phyloP scores from a whole-genome alignment of 2,797 vertebrate genomes.

The Rhadinocentrus ornatus region DNA sequence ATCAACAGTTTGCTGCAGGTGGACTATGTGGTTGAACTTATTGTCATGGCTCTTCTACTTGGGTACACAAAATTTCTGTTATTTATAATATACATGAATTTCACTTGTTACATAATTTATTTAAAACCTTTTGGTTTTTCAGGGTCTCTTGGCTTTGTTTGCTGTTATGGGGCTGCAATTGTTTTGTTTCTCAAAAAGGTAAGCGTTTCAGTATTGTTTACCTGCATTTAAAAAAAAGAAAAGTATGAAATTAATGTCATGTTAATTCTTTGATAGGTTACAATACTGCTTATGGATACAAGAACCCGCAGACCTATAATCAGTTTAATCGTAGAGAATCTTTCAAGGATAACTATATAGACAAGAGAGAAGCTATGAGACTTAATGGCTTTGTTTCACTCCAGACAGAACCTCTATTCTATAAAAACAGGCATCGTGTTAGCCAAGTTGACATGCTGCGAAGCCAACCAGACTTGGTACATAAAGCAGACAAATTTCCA shows the following conservation, averaged over 20 bases:
- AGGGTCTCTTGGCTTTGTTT: conserved; percentile 50
- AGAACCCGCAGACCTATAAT: conserved; percentile 16
- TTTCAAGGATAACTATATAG: conserved; percentile 24
- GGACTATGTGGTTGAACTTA: conserved; percentile 15
- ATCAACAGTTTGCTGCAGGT: conserved; percentile 21
- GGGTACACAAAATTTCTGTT: conserved; percentile 43
- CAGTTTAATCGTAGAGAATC: conserved; percentile 23
- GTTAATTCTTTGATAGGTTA: conserved; percentile 32
- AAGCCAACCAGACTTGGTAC: conserved; percentile 4
- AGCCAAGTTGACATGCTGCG: neutral
- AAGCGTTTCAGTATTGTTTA: conserved; percentile 16
- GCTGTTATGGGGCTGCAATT: conserved; percentile 48
- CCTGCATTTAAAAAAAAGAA: neutral
- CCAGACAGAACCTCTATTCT: conserved; percentile 16
- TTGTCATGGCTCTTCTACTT: conserved; percentile 51
- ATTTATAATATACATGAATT: neutral
- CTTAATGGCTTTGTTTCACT: conserved; percentile 16
- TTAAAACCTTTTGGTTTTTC: conserved; percentile 16
- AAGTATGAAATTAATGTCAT: neutral
- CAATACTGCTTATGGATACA: conserved; percentile 40
- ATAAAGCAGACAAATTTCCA: conserved; percentile 14
- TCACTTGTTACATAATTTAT: neutral
- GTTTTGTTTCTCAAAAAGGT: conserved; percentile 51
- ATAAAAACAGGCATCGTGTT: conserved; percentile 11
- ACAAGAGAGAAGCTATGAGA: conserved; percentile 8